Base-by-base conservation (phyloP, 2,113 vertebrate genomes). In the Trinectes maculatus region DNA sequence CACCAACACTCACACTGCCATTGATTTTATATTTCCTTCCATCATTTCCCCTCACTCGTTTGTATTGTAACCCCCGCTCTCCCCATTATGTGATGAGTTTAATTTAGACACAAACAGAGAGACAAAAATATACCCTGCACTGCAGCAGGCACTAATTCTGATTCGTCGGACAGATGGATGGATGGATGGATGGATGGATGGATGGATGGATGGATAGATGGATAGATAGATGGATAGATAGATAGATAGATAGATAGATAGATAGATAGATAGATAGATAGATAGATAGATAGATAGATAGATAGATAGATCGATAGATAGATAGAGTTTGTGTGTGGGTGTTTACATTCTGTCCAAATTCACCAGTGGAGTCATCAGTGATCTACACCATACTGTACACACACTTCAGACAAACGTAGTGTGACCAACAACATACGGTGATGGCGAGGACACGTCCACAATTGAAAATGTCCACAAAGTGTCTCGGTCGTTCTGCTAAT, bases 331-430 rank as follows among this genome's bases (percentile, higher is more conserved):
- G 76, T 36, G 82, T 65, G 79, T 74, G 77, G 64, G 78, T 59
- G 79, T 79, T 52, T 19, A 77, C 65, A 76, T 66, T 82, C 84
- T 85, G 87, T 34, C 48, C 49, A 26, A 26, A 44, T 65, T 69
- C 53, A 74, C 59, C 15, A 56, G 49, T 57, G 44, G 8, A 74
- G 61, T 72, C 76, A 84, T 55, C 72, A 54, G 64, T 63, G 53
- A 73, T 72, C 67, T 54, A 47, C 73, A 75, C 70, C 80, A 79
- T 84, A 78, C 68, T 73, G 71, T 54, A 53, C 40, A 49, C 42
- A 36, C 34, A 46, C 28, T 55, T 46, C 40, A 15, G 2, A 26
- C 5, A 28, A 33, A 31, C 15, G 2, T 3, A 13, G 19, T 21
- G 26, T 2, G 11, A 63, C 40, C 6, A 29, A 33, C 22, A 64